Base-by-base conservation (phyloP, 1,140 invertebrate species). In the Nomia melanderi region DNA sequence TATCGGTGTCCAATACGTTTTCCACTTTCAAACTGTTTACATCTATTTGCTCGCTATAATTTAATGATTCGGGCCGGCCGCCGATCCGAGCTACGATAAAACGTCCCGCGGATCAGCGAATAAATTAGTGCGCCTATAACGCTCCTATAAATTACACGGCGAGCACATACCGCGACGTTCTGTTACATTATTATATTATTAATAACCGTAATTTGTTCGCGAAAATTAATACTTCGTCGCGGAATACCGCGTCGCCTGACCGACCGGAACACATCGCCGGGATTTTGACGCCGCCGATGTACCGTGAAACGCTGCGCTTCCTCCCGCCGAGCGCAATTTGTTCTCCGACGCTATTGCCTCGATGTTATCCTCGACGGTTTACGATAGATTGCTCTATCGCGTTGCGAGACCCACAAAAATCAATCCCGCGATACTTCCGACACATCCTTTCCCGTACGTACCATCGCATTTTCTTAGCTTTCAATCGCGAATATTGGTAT, bases 31-130 rank as follows among this genome's bases (percentile, higher is more conserved):
- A 69, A 66, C 27, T 53, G 41, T 75, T 75, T 67, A 75, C 72
- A 67, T 74, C 76, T 73, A 78, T 76, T 78, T 74, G 39, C 27
- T 31, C 41, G 39, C 36, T 23, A 65, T 65, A 50, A 78, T 78
- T 78, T 59, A 74, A 78, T 65, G 57, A 69, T 56, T 44, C 36
- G 25, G 9, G 4, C n/a, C 20, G 50, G 65, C 54, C 59, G 50
- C 29, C 62, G 53, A 41, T 47, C 20, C 44, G 17, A n/a, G 5
- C 20, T 44, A n/a, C 64, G 64, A 76, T 76, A 76, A 69, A 67
- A 69, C 53, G 50, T 74, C 25, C 25, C 31, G 6, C 17, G 62
- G 33, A 65, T 65, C 25, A 4, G 44, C 47, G 62, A 64, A 65
- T 65, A 66, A 64, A 64, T 74, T 74, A 66, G 50, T 23, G n/a